Evolutionary conservation across 1,140 invertebrate species (phyloP).

Genomic region (Aleiodes sp.): DNA sequence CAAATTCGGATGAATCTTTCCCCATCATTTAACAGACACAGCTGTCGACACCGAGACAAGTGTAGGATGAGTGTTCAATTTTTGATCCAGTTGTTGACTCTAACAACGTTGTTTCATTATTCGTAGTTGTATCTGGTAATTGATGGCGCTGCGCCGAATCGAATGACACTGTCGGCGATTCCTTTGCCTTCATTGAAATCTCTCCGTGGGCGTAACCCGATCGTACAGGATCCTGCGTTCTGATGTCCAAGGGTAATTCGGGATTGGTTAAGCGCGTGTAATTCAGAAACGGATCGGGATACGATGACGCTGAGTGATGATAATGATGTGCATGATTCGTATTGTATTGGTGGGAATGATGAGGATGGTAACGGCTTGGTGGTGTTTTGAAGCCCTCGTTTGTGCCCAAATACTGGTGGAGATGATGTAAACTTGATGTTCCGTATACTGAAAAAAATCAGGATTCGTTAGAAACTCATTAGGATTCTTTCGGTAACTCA

Average conservation of each 20-base stretch:
- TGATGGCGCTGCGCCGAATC: constrained; percentile 46
- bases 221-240: constrained; percentile 48
- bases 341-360: constrained; percentile 54
- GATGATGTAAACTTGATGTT: constrained; percentile 56
- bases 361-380: constrained; percentile 52
- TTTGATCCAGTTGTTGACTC: constrained; percentile 51
- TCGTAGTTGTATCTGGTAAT: constrained; percentile 42
- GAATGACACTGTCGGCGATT: constrained; percentile 37
- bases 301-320: constrained; percentile 46
- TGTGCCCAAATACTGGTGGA: constrained; percentile 60
- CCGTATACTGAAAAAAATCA: constrained; percentile 52
- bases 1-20: background rate
- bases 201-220: constrained; percentile 39
- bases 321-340: constrained; percentile 47
- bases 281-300: constrained; percentile 58
- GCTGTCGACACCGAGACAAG: constrained; percentile 57
- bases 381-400: constrained; percentile 58
- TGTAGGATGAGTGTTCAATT: constrained; percentile 56
- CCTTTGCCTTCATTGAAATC: constrained; percentile 44
- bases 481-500: background rate
- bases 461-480: constrained; percentile 8
- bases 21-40: constrained; percentile 53
- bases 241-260: constrained; percentile 48
- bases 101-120: constrained; percentile 46
- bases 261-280: constrained; percentile 56